These are phyloP conservation scores for Linurgus olivaceus DNA, from an alignment of 2,797 vertebrate genomes.

Conservation along the genomic window DNA sequence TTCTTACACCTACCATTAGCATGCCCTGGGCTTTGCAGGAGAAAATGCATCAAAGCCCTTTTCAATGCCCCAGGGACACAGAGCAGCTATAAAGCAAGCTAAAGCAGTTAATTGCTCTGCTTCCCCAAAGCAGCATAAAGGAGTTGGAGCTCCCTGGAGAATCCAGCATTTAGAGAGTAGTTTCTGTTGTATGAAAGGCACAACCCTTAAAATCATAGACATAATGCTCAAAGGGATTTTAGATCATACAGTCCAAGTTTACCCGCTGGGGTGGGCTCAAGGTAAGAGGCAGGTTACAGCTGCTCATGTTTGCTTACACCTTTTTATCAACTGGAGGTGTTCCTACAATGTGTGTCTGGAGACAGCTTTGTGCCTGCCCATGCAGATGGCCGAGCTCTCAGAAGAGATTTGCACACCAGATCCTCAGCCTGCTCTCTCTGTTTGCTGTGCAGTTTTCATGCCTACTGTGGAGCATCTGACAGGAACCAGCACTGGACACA, in stretches of 20 bases:
- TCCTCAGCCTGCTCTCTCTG: neutral
- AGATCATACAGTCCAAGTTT: neutral
- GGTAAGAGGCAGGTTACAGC: neutral
- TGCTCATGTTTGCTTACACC: neutral
- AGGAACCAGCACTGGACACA: neutral
- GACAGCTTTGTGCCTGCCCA: neutral
- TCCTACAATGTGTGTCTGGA: neutral
- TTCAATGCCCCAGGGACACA: neutral
- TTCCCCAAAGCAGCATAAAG: neutral
- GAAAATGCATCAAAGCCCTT: constrained; percentile 4
- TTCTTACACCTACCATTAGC: neutral
- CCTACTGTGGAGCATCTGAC: neutral
- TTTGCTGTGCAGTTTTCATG: neutral
- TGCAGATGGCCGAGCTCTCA: neutral
- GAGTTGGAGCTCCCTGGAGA: neutral
- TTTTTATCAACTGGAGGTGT: neutral
- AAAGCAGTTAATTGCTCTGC: constrained; percentile 9
- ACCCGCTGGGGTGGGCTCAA: neutral
- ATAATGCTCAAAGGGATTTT: neutral
- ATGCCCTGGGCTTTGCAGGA: neutral
- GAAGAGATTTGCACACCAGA: neutral
- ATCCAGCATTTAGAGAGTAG: neutral
- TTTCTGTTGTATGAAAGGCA: neutral
- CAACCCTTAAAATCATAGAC: neutral
- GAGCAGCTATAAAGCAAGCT: neutral